A percentile compares a stretch with the other conserved stretches of the same genome.
These are phyloP conservation scores for Otis tarda DNA, from an alignment of 2,113 vertebrate genomes.

Conservation along the genomic window DNA sequence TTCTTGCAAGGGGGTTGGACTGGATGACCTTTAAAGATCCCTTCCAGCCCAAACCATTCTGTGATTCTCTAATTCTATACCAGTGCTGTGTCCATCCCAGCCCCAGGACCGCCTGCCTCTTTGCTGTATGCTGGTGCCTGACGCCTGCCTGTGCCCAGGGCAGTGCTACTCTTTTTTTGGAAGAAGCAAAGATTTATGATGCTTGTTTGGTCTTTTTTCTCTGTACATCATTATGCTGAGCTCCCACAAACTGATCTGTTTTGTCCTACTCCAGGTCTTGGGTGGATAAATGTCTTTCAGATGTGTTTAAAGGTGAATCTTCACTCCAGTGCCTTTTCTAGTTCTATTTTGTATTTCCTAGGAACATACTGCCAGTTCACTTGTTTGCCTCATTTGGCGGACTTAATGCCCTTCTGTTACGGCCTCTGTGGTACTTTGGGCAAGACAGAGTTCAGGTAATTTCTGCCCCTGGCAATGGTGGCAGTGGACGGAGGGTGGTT, in stretches of 20 bases:
- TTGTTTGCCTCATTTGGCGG: neutral
- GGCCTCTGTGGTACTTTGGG: neutral
- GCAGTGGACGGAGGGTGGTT: accelerated
- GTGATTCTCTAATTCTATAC: too few species aligned
- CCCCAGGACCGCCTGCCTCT: accelerated
- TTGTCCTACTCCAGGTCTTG: neutral
- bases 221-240: neutral
- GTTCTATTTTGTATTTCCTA: neutral
- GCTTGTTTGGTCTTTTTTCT: accelerated
- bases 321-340: neutral
- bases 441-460: neutral
- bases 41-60: too few species aligned
- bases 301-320: neutral
- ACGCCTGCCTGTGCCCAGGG: accelerated
- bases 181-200: neutral
- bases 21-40: too few species aligned
- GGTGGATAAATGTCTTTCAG: neutral
- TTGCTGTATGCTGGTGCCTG: accelerated
- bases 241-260: neutral
- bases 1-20: too few species aligned
- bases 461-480: neutral
- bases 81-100: neutral
- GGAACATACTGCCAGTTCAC: neutral
- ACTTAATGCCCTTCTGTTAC: neutral
- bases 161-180: neutral